A percentile compares a stretch with the other conserved stretches of the same genome.
phyloP scores from a whole-genome alignment of 1,140 invertebrate species.

The Solenopsis fugax region DNA sequence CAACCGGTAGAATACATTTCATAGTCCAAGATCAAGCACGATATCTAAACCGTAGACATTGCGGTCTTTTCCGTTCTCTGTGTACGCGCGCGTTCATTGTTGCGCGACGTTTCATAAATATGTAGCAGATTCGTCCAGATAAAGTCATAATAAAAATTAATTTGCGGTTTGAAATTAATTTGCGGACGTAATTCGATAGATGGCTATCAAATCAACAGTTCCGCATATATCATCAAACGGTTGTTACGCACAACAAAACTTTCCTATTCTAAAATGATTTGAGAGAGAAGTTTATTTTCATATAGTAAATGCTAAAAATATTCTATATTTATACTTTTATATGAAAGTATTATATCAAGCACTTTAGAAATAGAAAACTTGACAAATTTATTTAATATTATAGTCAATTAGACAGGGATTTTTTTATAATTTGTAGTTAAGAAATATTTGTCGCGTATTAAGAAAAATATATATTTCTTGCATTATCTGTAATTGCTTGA shows the following conservation, averaged over 20 bases:
- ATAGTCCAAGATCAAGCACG: conserved; percentile 52
- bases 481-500: not conserved
- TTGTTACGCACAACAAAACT: not conserved
- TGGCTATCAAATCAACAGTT: not conserved
- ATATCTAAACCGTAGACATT: not conserved
- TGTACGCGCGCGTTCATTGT: not conserved
- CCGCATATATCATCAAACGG: not conserved
- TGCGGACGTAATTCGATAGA: conserved; percentile 24
- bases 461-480: not conserved
- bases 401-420: not conserved
- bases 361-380: not conserved
- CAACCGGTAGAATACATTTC: conserved; percentile 34
- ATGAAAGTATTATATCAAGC: not conserved
- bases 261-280: not conserved
- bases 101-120: conserved; percentile 43
- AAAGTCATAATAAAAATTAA: conserved; percentile 36
- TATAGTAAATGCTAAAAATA: not conserved
- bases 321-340: not conserved
- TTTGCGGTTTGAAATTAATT: conserved; percentile 40
- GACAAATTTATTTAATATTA: not conserved
- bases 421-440: not conserved
- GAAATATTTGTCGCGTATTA: not conserved
- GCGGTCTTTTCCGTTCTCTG: conserved; percentile 22
- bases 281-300: not conserved
- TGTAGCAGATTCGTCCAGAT: conserved; percentile 6